Conservation (phyloP, 2,113 vertebrate genomes). For the Entomyzon cyanotis region DNA sequence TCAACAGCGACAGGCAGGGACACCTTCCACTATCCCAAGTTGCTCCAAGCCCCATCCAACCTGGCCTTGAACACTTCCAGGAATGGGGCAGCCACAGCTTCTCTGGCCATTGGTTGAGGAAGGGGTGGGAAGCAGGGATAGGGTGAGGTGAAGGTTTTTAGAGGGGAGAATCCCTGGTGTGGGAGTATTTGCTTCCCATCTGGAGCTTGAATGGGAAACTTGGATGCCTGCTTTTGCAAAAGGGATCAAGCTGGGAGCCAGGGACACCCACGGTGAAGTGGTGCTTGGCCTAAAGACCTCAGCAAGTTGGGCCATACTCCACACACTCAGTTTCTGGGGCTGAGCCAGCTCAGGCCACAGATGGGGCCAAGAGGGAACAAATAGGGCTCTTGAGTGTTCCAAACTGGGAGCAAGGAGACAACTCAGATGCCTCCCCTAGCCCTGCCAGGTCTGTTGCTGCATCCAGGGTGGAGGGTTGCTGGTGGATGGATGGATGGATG, state of each 20-base stretch:
- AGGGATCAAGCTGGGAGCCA: background rate
- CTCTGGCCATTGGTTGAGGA: background rate
- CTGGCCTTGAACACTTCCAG: background rate
- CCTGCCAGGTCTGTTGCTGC: rapidly evolving
- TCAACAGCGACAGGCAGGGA: too few relatives aligned
- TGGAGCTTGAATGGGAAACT: background rate
- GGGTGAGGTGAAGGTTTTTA: background rate
- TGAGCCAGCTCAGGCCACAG: background rate
- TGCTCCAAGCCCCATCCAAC: background rate
- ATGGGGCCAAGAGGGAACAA: background rate
- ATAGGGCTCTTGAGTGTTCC: background rate
- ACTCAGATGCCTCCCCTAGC: background rate
- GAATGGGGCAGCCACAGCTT: background rate
- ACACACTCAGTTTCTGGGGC: rapidly evolving
- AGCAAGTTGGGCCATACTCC: background rate
- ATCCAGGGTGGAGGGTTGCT: background rate
- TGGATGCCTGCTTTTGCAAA: rapidly evolving
- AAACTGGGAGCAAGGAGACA: background rate
- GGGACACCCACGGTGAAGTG: background rate
- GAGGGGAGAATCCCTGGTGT: background rate
- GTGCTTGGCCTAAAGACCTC: background rate
- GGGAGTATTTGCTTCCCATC: background rate
- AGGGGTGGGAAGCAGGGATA: background rate
- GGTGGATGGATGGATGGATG: background rate
- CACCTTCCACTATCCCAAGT: rapidly evolving